Base-by-base conservation (phyloP, 2,113 vertebrate genomes). In the Rallus limicola region DNA sequence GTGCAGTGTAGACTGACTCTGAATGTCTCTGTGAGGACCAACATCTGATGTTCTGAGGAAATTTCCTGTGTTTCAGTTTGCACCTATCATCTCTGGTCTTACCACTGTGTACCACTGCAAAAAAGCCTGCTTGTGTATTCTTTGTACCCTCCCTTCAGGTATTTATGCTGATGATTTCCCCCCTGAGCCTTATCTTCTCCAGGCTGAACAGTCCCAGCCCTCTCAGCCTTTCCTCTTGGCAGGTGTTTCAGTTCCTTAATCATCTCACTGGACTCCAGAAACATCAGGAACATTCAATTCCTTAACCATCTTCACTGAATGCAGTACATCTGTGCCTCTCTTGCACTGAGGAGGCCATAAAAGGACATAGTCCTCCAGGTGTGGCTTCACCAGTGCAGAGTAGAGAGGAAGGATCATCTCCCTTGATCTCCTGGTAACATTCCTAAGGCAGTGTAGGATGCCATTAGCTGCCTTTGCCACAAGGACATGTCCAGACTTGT, bases 201-300 rank as follows among this genome's bases (percentile, higher is more conserved):
- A 55, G 9, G 4, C 1, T 59, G 69, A 77, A 29, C 6, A 52
- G 29, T 38, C 14, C 8, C 24, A 81, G 11, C 6, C 52, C 4
- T 21, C 28, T n/a, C 42, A 85, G 53, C 10, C 34, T 77, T 82
- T 92, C 20, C 9, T 72, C 26, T 34, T 5, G 10, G 12, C 23
- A 69, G 46, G 13, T 5, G 3, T 21, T 86, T 28, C 72, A 12
- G 7, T 33, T 7, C 16, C 36, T 81, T 48, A 48, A 48, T 48
- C 46, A 48, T 48, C 46, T 75, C 0, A 0, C 4, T 75, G 40
- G 64, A 33, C 20, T 44, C 3, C 42, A 42, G 42, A 42, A 42
- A 42, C 42, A 42, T 42, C 40, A 42, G 42, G 42, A 42, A 42
- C 14, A 42, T 86, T 26, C 72, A 13, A 6, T 29, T 7, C 16